Base-by-base conservation (phyloP, 2,888 invertebrate genomes). In the Lycaena phlaeas region DNA sequence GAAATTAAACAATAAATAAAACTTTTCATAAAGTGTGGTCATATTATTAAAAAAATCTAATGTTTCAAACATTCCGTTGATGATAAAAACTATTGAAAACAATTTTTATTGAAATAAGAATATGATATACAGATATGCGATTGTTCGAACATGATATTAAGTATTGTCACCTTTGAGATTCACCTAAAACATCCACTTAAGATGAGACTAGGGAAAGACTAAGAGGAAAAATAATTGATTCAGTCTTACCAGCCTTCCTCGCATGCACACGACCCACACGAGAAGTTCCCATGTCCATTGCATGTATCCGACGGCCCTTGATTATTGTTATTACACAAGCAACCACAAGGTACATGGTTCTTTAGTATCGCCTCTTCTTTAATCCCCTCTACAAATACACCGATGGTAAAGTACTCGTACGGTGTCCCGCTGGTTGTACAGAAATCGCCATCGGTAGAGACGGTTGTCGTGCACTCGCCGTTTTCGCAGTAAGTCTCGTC, bases 221-320 rank as follows among this genome's bases (percentile, higher is more conserved):
- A n/a, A n/a, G n/a, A n/a, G n/a, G n/a, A n/a, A n/a, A n/a, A n/a
- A n/a, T n/a, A n/a, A n/a, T n/a, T n/a, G n/a, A n/a, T n/a, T n/a
- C n/a, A n/a, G n/a, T 4, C 66, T 61, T 65, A 85, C 70, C 77
- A 71, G 43, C 72, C 85, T 2, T 57, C 45, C 4, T 71, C 50
- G 50, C 91, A 91, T 0, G 67, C 63, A 63, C 92, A 92, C 6
- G 85, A 72, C 1, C 92, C 92, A 57, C 90, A 90, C 27, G 86
- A 69, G 25, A 74, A 81, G 22, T 85, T 84, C 1, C 90, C 90
- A 40, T 72, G 64, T 1, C 49, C 44, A 17, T 56, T 61, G 54
- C 88, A 89, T 5, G 57, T 50, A 0, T 49, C 27, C 0, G 89
- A 85, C 15, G 74, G 67, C 1, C 39, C 49, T 34, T 75, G 70